Conservation (phyloP, 1,140 invertebrate species). For the Drosophila rufa region DNA sequence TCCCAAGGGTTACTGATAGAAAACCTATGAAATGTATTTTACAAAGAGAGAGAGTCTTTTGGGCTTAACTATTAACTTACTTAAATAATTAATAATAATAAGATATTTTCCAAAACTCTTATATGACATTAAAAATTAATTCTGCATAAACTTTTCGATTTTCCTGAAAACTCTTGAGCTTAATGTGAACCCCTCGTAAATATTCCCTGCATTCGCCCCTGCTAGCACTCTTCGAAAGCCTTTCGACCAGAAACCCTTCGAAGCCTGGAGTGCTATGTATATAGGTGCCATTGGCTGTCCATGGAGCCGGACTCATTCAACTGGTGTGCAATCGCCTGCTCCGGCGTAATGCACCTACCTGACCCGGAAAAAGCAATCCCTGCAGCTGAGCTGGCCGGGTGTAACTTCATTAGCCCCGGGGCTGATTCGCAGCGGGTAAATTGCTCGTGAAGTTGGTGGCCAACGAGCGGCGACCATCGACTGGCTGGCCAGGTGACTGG, state of each 20-base stretch:
- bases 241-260: neutral
- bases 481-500: neutral
- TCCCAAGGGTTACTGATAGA: no score
- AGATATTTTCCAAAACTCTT: neutral
- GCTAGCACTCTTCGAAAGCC: neutral
- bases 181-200: neutral
- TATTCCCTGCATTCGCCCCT: conserved; percentile 8
- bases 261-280: neutral
- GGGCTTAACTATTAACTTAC: neutral
- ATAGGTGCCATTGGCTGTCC: conserved; percentile 8
- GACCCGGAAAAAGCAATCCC: conserved; percentile 20
- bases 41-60: neutral
- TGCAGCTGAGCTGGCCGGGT: conserved; percentile 27
- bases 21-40: neutral
- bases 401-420: conserved; percentile 58
- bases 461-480: conserved; percentile 9
- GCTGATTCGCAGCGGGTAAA: conserved; percentile 47
- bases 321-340: conserved; percentile 64
- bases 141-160: neutral
- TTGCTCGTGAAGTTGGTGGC: conserved; percentile 50
- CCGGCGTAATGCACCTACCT: conserved; percentile 37
- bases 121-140: no score
- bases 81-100: neutral
- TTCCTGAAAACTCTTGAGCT: no score
- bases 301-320: conserved; percentile 54